These are phyloP conservation scores for Eudemis profundana DNA, from an alignment of 2,888 invertebrate genomes.

Conservation along the genomic window DNA sequence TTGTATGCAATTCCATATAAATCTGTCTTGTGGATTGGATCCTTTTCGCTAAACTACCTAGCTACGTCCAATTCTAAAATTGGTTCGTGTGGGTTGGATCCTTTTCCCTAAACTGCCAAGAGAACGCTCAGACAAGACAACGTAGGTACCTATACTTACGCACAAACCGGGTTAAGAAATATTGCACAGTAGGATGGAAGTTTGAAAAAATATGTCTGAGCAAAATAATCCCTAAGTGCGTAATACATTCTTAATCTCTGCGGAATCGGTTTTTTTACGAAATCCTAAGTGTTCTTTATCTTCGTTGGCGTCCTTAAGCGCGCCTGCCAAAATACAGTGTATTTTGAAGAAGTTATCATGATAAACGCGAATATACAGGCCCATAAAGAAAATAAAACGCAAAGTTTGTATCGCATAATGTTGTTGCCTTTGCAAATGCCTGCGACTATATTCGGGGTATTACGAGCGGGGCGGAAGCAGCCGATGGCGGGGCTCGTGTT, in stretches of 20 bases:
- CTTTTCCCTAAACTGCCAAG: too few relatives aligned
- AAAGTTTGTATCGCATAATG: conserved; percentile 52
- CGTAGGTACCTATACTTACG: too few relatives aligned
- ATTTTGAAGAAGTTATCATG: conserved; percentile 42
- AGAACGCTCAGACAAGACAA: too few relatives aligned
- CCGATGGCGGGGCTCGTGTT: conserved; percentile 51
- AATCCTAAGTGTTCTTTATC: conserved; percentile 14
- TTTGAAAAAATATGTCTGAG: neutral
- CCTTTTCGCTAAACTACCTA: too few relatives aligned
- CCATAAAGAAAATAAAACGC: conserved; percentile 50
- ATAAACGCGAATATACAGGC: conserved; percentile 35
- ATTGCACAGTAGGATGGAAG: too few relatives aligned
- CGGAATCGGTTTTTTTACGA: neutral
- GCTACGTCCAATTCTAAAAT: too few relatives aligned
- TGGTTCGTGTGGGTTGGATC: too few relatives aligned
- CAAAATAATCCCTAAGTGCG: conserved; percentile 2
- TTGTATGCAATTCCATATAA: too few relatives aligned
- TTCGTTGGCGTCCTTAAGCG: conserved; percentile 1
- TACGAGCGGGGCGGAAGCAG: conserved; percentile 49
- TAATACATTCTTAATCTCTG: neutral
- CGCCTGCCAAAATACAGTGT: conserved; percentile 18
- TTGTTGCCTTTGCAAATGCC: conserved; percentile 52
- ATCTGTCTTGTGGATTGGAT: too few relatives aligned
- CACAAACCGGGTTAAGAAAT: too few relatives aligned
- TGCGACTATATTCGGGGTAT: conserved; percentile 48